Conservation (phyloP, 2,113 vertebrate genomes). For the Heterotis niloticus region DNA sequence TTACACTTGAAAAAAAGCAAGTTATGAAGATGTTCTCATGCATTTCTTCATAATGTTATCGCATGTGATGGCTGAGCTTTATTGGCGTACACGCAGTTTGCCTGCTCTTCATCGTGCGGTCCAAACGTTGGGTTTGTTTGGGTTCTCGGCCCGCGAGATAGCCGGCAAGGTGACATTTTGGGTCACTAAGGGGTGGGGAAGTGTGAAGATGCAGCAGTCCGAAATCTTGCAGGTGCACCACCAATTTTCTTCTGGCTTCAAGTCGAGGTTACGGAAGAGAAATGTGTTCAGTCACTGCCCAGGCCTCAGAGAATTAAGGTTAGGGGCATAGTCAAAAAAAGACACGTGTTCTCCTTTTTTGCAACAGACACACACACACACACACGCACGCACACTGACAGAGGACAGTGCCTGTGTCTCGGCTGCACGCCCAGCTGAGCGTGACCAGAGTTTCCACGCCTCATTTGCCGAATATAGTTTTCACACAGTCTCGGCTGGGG, state of each 20-base stretch:
- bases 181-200: no score
- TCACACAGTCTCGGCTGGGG: conserved; percentile 47
- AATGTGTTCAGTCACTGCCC: conserved; percentile 24
- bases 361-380: background rate
- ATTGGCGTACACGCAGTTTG: no score
- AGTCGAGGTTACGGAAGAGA: no score
- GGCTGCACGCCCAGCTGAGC: conserved; percentile 41
- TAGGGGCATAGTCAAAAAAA: conserved; percentile 37
- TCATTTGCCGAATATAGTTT: conserved; percentile 55
- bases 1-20: background rate
- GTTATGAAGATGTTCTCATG: background rate
- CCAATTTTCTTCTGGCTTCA: no score
- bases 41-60: background rate
- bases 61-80: no score
- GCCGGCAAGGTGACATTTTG: no score
- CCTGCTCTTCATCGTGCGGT: no score
- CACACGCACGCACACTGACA: no score
- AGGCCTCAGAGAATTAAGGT: conserved; percentile 36
- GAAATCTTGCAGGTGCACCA: background rate
- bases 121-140: no score
- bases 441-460: conserved; percentile 43
- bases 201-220: background rate
- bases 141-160: no score
- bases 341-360: background rate
- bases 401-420: conserved; percentile 41